Percentiles rank a stretch among this genome's conserved stretches.
Conservation (phyloP, 53 echinoderm and acorn worm species). For the Echinometra lucunter region DNA sequence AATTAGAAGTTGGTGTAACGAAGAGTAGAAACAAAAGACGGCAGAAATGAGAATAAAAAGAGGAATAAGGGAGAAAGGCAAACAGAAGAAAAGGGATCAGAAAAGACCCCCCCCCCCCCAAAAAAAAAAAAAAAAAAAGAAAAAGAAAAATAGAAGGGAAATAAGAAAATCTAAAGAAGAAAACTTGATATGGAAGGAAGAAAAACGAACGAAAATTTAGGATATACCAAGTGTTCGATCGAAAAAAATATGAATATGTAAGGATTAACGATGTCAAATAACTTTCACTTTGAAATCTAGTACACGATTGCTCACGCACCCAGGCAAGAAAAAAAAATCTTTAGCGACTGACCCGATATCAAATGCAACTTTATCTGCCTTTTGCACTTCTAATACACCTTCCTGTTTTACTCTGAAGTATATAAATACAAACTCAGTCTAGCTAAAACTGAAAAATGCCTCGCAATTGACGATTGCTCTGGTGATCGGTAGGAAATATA, state of each 20-base stretch:
- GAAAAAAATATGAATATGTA: no score
- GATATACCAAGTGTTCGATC: no score
- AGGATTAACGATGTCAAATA: neutral
- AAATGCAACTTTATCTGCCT: neutral
- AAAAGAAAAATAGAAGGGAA: neutral
- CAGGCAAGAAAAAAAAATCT: neutral
- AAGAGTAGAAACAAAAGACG: no score
- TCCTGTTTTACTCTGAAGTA: neutral
- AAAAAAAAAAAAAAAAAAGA: no score
- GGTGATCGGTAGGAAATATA: no score
- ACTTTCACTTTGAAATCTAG: neutral
- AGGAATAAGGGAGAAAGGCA: neutral
- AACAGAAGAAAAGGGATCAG: neutral
- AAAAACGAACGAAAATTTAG: no score
- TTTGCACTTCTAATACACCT: neutral
- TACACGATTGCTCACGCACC: neutral
- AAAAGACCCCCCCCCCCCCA: no score
- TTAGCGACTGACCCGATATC: neutral
- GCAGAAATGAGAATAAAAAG: neutral
- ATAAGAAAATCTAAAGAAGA: no score
- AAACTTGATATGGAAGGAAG: no score
- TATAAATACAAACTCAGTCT: neutral
- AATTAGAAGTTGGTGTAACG: neutral
- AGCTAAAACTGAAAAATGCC: neutral
- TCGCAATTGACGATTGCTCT: no score